Base-by-base conservation (phyloP, 2,113 vertebrate genomes). In the Piprites chloris region DNA sequence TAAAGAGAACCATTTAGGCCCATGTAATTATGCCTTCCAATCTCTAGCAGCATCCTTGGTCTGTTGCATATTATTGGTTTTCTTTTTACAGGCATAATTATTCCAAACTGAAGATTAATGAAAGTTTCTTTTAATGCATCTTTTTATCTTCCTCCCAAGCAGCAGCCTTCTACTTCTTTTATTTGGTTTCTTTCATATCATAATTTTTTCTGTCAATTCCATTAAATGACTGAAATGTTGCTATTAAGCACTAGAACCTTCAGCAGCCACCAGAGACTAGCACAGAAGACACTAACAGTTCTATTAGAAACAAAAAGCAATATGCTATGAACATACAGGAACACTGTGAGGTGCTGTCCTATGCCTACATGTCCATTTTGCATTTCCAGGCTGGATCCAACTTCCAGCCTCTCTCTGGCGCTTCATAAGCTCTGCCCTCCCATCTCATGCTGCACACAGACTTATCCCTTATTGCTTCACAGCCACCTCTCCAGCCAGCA, bases 311-410 rank as follows among this genome's bases (percentile, higher is more conserved):
- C 16, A 35, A 13, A 44, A 72, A 59, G 5, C 28, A 37, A 49
- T 3, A 7, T 0, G 1, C 53, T 50, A 14, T 3, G 14, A 63
- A 33, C 1, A 7, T 5, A 14, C 12, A 33, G 30, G 1, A 46
- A 61, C 3, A 2, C 3, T 14, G 33, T 15, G 22, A 67, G 39
- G n/a, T 33, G 35, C 26, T 73, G n/a, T 11, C 28, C 87, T 44
- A 17, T 4, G 14, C 35, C 53, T 6, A 24, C 2, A 0, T 2
- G 16, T 3, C 37, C 28, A 20, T 19, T 69, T 28, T 28, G 46
- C 44, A 18, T 59, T 28, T n/a, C 39, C 44, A 52, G 39, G 26
- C 6, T 11, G 26, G 41, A 55, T 37, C n/a, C 37, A 1, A 0
- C 5, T 39, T 14, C 22, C 26, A 41, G 58, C 2, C 11, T 3